phyloP scores from a whole-genome alignment of 2,797 vertebrate genomes.

The Artibeus jamaicensis region DNA sequence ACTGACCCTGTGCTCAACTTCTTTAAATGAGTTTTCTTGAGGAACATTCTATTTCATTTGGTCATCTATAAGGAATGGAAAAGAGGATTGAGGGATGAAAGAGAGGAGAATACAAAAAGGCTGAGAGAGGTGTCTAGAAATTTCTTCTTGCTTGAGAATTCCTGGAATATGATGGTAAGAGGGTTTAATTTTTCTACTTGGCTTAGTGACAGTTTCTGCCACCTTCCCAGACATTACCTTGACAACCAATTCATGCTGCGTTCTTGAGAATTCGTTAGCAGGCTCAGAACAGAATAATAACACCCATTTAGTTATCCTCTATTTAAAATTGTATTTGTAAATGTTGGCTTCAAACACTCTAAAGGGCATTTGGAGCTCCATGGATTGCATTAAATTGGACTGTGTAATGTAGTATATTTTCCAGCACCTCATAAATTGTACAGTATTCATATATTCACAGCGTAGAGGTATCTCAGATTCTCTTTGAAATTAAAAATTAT shows the following conservation, averaged over 20 bases:
- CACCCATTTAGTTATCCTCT: slow-evolving; percentile 73
- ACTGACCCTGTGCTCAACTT: slow-evolving; percentile 61
- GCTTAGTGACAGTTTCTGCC: slow-evolving; percentile 75
- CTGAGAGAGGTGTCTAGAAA: slow-evolving; percentile 55
- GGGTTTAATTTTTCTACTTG: slow-evolving; percentile 74
- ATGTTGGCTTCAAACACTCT: slow-evolving; percentile 56
- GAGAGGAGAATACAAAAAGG: slow-evolving; percentile 47
- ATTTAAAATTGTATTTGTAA: slow-evolving; percentile 69
- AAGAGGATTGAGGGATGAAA: slow-evolving; percentile 52
- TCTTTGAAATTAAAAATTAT: slow-evolving; percentile 67
- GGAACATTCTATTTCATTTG: slow-evolving; percentile 58
- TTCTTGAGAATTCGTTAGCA: slow-evolving; percentile 66
- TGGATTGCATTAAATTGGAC: slow-evolving; percentile 41
- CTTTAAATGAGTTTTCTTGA: slow-evolving; percentile 56
- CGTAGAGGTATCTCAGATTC: slow-evolving; percentile 55
- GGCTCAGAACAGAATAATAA: slow-evolving; percentile 59
- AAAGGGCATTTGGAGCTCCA: slow-evolving; percentile 59
- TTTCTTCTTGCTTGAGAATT: slow-evolving; percentile 77
- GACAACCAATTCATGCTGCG: slow-evolving; percentile 56
- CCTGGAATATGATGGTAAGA: slow-evolving; percentile 56
- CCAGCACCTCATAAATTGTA: slow-evolving; percentile 67
- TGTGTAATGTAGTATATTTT: slow-evolving; percentile 50
- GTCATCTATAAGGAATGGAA: slow-evolving; percentile 45
- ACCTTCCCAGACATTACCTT: slow-evolving; percentile 74
- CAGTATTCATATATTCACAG: slow-evolving; percentile 42